Evolutionary conservation across 2,113 vertebrate species (phyloP), one percentile per base, ranked within the genome.

Genomic region (Upupa epops): DNA sequence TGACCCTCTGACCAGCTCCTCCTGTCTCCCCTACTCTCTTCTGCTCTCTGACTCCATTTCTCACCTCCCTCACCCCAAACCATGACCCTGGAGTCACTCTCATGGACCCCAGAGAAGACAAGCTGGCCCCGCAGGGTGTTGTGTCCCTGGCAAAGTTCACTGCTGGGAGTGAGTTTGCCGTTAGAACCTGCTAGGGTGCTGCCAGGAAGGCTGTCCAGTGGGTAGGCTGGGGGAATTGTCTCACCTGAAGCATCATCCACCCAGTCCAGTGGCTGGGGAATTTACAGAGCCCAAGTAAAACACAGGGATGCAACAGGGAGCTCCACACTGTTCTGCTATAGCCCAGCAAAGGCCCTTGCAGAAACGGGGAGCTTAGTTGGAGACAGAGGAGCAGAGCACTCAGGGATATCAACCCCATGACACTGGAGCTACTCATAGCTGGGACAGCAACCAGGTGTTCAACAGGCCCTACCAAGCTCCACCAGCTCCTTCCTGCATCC

Each of bases 21-120:
- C 25, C n/a, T 4, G 0, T 11, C 31, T n/a, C 37, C 29, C 36
- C 68, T 72, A 52, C 31, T 48, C 22, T 36, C 37, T 31, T 20
- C 31, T 85, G 34, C 17, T 29, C 69, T 60, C 56, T 42, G 15
- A 4, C 40, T 61, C 28, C 24, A 4, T 29, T 48, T 71, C 58
- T 73, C 74, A 37, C 15, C 61, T 84, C 48, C 31, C 42, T 21
- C 55, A 28, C 20, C 40, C 49, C 45, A 15, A 28, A 42, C 13
- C 0, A 0, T 13, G 45, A 37, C 24, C 26, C 56, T 6, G 40
- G 20, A n/a, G 20, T 11, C 24, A 7, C 9, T 0, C 0, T 0
- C 19, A 61, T 18, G 24, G 21, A 21, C 13, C 21, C 32, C 48
- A 58, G 37, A 42, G 76, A 45, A 66, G 59, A 32, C 3, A 5